phyloP scores from a whole-genome alignment of 2,888 invertebrate genomes.

The Mechanitis mazaeus region DNA sequence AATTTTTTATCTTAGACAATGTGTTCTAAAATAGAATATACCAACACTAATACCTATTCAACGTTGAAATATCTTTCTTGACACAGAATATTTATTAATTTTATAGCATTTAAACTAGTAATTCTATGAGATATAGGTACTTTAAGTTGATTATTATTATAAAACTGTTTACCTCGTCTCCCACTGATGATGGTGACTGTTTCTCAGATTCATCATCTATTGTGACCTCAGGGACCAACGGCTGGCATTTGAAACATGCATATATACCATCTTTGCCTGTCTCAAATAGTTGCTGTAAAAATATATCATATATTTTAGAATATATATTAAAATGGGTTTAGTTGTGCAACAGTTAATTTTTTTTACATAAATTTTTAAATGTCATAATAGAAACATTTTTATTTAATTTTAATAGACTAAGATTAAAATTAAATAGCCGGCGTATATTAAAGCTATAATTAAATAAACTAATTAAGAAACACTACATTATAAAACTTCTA shows the following conservation, averaged over 20 bases:
- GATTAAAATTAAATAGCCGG: background rate
- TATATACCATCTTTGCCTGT: slow-evolving; percentile 65
- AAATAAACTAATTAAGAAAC: background rate
- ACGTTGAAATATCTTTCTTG: slow-evolving; percentile 1
- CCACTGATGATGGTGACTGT: slow-evolving; percentile 36
- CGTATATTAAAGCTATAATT: background rate
- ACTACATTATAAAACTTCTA: slow-evolving; percentile 3
- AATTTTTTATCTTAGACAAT: too few relatives aligned
- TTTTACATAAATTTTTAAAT: background rate
- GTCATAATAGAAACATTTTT: background rate
- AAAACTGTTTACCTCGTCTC: slow-evolving; percentile 39
- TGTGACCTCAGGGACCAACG: slow-evolving; percentile 68
- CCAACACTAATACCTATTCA: too few relatives aligned
- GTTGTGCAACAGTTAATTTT: background rate
- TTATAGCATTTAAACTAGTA: background rate
- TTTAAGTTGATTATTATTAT: slow-evolving; percentile 10
- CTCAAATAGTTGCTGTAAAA: slow-evolving; percentile 67
- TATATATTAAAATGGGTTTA: too few relatives aligned
- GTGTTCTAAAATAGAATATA: too few relatives aligned
- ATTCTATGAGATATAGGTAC: background rate
- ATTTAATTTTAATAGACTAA: background rate
- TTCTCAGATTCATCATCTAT: slow-evolving; percentile 45
- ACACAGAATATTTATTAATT: slow-evolving; percentile 1
- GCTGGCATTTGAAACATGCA: slow-evolving; percentile 71
- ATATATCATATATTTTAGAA: background rate